Conservation (phyloP, 92 coral and sea anemone species). For the Actinostola sp. region DNA sequence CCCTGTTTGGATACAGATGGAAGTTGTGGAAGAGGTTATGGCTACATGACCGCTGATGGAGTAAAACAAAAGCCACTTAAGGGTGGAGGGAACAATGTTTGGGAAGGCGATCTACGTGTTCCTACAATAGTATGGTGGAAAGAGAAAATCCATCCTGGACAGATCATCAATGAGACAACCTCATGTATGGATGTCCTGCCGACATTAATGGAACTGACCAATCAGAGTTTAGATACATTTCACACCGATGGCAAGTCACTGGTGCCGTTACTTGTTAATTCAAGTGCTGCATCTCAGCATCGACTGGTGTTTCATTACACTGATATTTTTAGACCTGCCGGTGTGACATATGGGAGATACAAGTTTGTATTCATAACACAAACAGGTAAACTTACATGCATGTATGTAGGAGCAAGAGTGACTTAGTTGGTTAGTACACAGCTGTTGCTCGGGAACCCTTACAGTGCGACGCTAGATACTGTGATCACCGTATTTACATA, state of each 20-base stretch:
- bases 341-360: slow-evolving; percentile 67
- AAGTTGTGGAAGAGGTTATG: slow-evolving; percentile 3
- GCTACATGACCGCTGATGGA: background rate
- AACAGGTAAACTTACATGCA: slow-evolving; percentile 50
- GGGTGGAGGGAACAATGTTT: slow-evolving; percentile 52
- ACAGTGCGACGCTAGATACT: too few species aligned
- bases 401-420: too few species aligned
- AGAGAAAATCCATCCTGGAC: slow-evolving; percentile 36
- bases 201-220: slow-evolving; percentile 73
- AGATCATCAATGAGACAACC: slow-evolving; percentile 60
- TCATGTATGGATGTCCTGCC: slow-evolving; percentile 80
- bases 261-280: slow-evolving; percentile 48
- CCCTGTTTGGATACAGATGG: slow-evolving; percentile 12
- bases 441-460: too few species aligned
- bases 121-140: slow-evolving; percentile 82
- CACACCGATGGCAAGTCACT: slow-evolving; percentile 75
- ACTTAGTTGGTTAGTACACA: too few species aligned
- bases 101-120: slow-evolving; percentile 80
- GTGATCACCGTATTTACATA: too few species aligned
- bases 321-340: slow-evolving; percentile 84
- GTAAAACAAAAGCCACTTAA: background rate
- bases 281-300: slow-evolving; percentile 65
- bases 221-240: slow-evolving; percentile 48
- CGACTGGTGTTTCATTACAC: slow-evolving; percentile 70
- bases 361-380: slow-evolving; percentile 62